Evolutionary conservation across 2,797 vertebrate genomes (phyloP).

Genomic region (Molossus molossus): DNA sequence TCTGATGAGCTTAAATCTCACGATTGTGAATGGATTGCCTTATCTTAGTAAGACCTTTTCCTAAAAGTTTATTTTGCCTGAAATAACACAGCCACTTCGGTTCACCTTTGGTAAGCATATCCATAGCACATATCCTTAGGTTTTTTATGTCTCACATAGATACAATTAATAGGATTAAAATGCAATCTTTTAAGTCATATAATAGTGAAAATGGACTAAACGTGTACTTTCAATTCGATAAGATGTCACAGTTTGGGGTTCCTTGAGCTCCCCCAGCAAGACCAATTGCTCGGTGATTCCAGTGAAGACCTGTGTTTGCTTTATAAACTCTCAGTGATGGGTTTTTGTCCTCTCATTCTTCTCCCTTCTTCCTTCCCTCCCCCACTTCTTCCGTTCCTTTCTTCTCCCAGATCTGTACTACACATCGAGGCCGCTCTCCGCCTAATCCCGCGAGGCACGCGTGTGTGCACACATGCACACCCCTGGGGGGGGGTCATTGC

Average conservation of each 20-base stretch:
- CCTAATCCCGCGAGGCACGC: neutral
- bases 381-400: neutral
- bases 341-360: neutral
- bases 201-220: neutral
- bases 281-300: neutral
- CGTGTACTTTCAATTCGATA: neutral
- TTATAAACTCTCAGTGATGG: neutral
- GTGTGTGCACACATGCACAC: neutral
- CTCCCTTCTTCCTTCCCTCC: neutral
- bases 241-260: neutral
- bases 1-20: neutral
- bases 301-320: neutral
- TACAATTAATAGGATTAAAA: neutral
- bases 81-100: neutral
- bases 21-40: neutral
- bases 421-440: neutral
- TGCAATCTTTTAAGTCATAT: neutral
- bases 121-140: neutral
- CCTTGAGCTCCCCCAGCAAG: neutral
- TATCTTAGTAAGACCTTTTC: slow-evolving; percentile 30
- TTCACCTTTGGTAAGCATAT: slow-evolving; percentile 37
- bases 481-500: neutral
- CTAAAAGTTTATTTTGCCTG: slow-evolving; percentile 3
- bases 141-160: slow-evolving; percentile 19
- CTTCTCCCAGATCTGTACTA: neutral